A percentile compares a stretch with the other conserved stretches of the same genome.
These are phyloP conservation scores for Tetrao urogallus DNA, from an alignment of 2,113 vertebrate genomes.

Conservation along the genomic window DNA sequence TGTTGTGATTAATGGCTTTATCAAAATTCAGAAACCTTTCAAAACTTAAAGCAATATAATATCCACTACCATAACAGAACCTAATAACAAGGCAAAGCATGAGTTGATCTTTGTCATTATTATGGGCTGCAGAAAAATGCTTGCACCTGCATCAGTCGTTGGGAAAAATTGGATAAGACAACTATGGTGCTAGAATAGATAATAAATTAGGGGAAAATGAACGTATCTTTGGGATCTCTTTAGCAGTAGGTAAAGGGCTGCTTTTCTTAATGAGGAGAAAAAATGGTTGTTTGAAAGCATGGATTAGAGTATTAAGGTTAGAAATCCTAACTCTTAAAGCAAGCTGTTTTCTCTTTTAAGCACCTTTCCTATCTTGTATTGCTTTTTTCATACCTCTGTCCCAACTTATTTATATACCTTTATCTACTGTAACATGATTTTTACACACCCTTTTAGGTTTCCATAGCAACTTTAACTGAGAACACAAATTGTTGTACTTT, in stretches of 20 bases:
- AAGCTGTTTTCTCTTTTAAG: background rate
- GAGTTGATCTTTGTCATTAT: background rate
- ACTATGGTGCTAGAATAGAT: slow-evolving; percentile 8
- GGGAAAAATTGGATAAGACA: background rate
- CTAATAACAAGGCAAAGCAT: slow-evolving; percentile 34
- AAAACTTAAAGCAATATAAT: slow-evolving; percentile 39
- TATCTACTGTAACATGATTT: background rate
- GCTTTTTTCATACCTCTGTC: background rate
- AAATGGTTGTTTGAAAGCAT: background rate
- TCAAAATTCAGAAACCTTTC: slow-evolving; percentile 24
- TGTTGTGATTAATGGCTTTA: slow-evolving; percentile 45
- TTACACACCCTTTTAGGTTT: background rate
- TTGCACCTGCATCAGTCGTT: slow-evolving; percentile 23
- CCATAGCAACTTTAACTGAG: background rate
- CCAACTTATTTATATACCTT: background rate
- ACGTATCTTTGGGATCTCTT: slow-evolving; percentile 13
- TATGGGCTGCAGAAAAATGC: background rate
- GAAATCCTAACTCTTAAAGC: background rate
- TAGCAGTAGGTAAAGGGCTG: background rate
- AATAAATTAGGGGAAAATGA: slow-evolving; percentile 39
- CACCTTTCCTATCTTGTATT: background rate
- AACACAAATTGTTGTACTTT: background rate
- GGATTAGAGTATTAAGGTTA: background rate
- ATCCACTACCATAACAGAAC: background rate
- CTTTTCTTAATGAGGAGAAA: background rate